Percentiles rank a stretch among this genome's conserved stretches.
Evolutionary conservation across 1,140 invertebrate species (phyloP).

Genomic region (Maconellicoccus hirsutus): DNA sequence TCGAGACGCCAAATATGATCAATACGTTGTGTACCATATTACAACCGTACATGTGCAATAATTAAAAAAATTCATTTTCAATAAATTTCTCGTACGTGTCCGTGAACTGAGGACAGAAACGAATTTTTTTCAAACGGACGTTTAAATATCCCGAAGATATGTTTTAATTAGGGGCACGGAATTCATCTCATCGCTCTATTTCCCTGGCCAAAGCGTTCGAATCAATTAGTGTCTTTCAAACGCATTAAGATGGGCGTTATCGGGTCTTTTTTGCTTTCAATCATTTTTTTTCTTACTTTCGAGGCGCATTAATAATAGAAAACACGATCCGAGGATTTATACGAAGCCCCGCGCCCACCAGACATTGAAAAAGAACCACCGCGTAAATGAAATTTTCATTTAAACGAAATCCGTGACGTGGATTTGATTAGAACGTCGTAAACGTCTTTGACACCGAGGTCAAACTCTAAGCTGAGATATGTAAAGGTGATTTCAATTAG

Average conservation of each 20-base stretch:
- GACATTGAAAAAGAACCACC: too few species aligned
- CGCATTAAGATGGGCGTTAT: background rate
- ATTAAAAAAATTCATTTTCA: background rate
- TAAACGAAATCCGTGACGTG: too few species aligned
- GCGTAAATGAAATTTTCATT: too few species aligned
- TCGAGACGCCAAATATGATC: background rate
- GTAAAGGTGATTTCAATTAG: too few species aligned
- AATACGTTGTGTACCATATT: background rate
- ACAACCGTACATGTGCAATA: background rate
- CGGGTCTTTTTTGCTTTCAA: background rate
- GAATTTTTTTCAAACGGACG: background rate
- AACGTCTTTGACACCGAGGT: too few species aligned
- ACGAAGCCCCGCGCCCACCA: too few species aligned
- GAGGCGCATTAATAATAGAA: background rate
- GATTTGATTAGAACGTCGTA: too few species aligned
- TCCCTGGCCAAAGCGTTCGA: background rate
- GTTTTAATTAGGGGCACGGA: background rate
- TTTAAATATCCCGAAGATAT: background rate
- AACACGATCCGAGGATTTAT: too few species aligned
- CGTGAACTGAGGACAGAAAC: background rate
- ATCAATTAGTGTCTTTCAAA: constrained; percentile 5
- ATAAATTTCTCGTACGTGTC: background rate
- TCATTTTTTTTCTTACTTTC: background rate
- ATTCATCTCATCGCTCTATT: background rate
- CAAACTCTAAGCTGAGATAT: too few species aligned